phyloP scores from a whole-genome alignment of 2,113 vertebrate genomes.

The Myocastor coypus region DNA sequence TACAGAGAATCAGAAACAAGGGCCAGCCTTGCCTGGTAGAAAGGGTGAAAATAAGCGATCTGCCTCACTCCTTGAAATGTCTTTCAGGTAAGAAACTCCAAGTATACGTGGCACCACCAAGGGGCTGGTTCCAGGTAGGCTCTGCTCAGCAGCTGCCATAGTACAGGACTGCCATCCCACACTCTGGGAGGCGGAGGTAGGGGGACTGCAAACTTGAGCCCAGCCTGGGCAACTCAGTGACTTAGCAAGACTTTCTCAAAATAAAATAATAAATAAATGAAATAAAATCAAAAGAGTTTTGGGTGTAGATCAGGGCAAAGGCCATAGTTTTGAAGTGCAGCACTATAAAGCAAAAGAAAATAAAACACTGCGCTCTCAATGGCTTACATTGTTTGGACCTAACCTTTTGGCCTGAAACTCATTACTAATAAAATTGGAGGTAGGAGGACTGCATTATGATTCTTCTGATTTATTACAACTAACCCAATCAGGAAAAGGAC shows the following conservation, averaged over 20 bases:
- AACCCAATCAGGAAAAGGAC: rapidly evolving
- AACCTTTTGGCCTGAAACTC: not conserved
- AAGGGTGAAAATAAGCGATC: not conserved
- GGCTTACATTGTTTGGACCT: rapidly evolving
- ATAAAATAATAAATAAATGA: not conserved
- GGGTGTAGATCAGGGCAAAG: not conserved
- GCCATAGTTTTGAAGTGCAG: not conserved
- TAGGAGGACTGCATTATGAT: rapidly evolving
- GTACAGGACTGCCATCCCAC: not conserved
- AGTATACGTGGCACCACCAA: rapidly evolving
- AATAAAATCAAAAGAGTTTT: not conserved
- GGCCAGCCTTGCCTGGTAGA: not conserved
- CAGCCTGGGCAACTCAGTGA: not conserved
- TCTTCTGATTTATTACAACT: rapidly evolving
- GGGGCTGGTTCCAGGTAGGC: not conserved
- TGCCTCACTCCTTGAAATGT: not conserved
- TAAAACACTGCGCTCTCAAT: not conserved
- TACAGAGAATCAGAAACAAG: not conserved
- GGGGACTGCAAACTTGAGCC: not conserved
- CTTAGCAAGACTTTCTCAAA: not conserved
- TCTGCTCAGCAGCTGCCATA: too few relatives aligned
- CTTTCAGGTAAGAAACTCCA: not conserved
- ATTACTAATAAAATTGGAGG: too few relatives aligned
- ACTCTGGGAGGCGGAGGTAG: not conserved
- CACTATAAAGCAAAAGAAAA: not conserved